Base-by-base conservation (phyloP, 2,113 vertebrate species). In the Cephalopterus ornatus region DNA sequence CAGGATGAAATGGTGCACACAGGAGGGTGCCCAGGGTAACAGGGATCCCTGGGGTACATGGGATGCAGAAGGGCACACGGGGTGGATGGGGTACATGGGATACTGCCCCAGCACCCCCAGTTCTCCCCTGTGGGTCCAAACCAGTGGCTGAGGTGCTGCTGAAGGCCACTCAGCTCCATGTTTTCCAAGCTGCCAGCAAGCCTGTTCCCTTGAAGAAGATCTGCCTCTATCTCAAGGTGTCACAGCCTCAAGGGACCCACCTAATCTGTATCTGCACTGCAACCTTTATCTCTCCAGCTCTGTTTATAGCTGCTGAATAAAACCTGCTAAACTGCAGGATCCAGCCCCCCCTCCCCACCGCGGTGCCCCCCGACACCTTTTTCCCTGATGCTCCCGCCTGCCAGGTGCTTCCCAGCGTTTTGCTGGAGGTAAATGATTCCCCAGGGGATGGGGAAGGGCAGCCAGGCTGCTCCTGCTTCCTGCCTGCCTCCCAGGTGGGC, bases 221-320 rank as follows among this genome's bases (percentile, higher is more conserved):
- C 94, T 88, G 85, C 94, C 85, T 95, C 93, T 84, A 95, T 96
- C 91, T 91, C 93, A 95, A 95, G 96, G 94, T 95, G 94, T 95
- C 95, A 93, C 95, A 94, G 95, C 93, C 95, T 96, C 95, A 77
- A 97, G 96, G 96, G 96, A 96, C 88, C 95, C 92, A 92, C 93
- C 93, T 96, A 92, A 97, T 96, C 96, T 92, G 90, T 95, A 94
- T 90, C 96, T 96, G 92, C 90, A 61, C 96, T 71, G 95, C 95
- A 96, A 96, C 96, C 96, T 96, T 96, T 94, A 88, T 97, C 92
- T 95, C 93, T 95, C 78, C 78, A 85, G 89, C 95, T 97, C 96
- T 96, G 93, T 96, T 96, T 93, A 93, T 92, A 95, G 95, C 95
- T 96, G 89, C 94, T 30, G 59, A 94, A 88, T 91, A 97, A 96